These are phyloP conservation scores for Gopherus flavomarginatus DNA, from an alignment of 2,113 vertebrate species.

Conservation along the genomic window DNA sequence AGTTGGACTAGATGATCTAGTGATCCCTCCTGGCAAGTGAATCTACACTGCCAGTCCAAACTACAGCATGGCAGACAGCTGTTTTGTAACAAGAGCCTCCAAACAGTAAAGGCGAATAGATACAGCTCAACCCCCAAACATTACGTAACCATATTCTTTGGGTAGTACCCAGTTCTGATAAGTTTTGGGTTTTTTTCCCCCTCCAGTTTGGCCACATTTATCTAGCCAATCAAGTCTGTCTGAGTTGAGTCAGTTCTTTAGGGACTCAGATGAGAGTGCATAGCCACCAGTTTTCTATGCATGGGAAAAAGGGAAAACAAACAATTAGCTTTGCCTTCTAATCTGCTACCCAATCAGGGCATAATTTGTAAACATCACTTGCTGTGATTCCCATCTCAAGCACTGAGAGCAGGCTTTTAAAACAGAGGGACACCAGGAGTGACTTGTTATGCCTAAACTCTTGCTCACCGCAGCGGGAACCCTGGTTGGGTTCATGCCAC, in stretches of 20 bases:
- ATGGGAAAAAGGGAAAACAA: neutral
- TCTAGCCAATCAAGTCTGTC: neutral
- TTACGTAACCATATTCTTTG: neutral
- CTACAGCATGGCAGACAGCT: neutral
- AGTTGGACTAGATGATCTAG: neutral
- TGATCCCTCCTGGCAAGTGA: neutral
- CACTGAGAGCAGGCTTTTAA: neutral
- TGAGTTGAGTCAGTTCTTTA: neutral
- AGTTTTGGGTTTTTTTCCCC: neutral
- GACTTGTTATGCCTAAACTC: neutral
- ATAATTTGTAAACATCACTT: neutral
- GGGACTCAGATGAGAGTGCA: neutral
- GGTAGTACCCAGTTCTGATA: neutral
- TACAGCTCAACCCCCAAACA: neutral
- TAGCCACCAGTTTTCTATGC: neutral
- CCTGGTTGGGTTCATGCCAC: neutral
- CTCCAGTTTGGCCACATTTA: neutral
- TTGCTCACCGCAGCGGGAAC: neutral
- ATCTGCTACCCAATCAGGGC: neutral
- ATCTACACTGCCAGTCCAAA: too few relatives aligned
- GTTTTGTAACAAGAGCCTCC: neutral
- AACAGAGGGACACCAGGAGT: neutral
- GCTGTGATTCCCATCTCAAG: neutral
- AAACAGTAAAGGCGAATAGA: neutral
- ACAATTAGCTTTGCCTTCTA: neutral